phyloP scores from a whole-genome alignment of 2,888 invertebrate genomes.

The Lycaena phlaeas region DNA sequence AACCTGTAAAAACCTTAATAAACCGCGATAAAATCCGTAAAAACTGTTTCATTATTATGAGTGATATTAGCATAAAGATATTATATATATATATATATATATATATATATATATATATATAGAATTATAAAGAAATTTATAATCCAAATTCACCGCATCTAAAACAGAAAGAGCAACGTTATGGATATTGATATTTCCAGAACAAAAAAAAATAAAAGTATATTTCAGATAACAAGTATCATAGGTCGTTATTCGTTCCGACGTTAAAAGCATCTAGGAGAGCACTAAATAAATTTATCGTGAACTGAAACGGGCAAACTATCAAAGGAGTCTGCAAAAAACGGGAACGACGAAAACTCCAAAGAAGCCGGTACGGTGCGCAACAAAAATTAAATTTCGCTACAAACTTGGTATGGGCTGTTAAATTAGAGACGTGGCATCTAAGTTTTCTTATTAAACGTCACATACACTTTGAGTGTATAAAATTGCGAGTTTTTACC shows the following conservation, averaged over 20 bases:
- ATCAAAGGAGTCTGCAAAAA: conserved; percentile 20
- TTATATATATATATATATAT: no score
- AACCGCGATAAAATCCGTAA: no score
- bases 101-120: no score
- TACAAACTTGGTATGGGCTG: conserved; percentile 42
- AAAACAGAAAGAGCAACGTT: no score
- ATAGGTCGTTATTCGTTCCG: neutral
- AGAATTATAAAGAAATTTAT: no score
- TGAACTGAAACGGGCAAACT: conserved; percentile 18
- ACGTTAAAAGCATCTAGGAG: conserved; percentile 1
- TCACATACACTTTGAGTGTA: neutral
- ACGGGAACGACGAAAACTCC: neutral
- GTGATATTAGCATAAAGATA: no score
- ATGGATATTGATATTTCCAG: no score
- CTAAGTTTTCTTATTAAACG: conserved; percentile 48
- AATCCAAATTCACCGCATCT: no score
- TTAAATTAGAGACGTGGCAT: conserved; percentile 49
- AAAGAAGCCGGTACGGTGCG: conserved; percentile 13
- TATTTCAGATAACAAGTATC: neutral
- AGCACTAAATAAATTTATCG: conserved; percentile 14
- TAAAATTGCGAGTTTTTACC: no score
- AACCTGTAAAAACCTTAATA: no score
- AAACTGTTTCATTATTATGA: no score
- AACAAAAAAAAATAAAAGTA: neutral
- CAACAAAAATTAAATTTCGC: conserved; percentile 49